Percentiles rank a stretch among this genome's conserved stretches.
Conservation (phyloP, 2,888 invertebrate species). For the Leptopilina myrica region DNA sequence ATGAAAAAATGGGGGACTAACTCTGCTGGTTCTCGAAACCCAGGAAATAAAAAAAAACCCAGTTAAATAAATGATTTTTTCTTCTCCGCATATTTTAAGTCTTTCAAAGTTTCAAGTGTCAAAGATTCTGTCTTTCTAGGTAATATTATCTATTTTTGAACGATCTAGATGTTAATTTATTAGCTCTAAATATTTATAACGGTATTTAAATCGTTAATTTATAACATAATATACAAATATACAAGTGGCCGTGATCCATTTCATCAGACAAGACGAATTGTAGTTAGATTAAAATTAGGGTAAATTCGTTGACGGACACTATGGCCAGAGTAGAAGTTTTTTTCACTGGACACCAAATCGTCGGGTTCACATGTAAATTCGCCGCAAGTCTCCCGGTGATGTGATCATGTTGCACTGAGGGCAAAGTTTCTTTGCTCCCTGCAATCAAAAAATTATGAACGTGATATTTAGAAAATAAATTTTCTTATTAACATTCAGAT, state of each 20-base stretch:
- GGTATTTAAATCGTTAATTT: slow-evolving; percentile 71
- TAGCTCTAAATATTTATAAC: slow-evolving; percentile 69
- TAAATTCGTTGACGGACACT: slow-evolving; percentile 51
- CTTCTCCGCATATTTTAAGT: no score
- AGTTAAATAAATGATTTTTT: no score
- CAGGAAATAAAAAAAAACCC: no score
- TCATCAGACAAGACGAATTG: slow-evolving; percentile 40
- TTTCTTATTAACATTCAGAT: slow-evolving; percentile 1
- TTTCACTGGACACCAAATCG: slow-evolving; percentile 40
- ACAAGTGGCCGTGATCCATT: slow-evolving; percentile 62
- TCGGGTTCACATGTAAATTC: slow-evolving; percentile 88
- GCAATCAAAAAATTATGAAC: slow-evolving; percentile 62
- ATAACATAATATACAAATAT: slow-evolving; percentile 74
- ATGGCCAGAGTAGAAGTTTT: slow-evolving; percentile 16
- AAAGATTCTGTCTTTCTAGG: slow-evolving; percentile 20
- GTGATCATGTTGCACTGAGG: slow-evolving; percentile 97
- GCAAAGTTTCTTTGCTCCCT: slow-evolving; percentile 93
- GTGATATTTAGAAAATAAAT: slow-evolving; percentile 3
- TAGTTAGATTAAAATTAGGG: slow-evolving; percentile 44
- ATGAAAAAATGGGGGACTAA: no score
- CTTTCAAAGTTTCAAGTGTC: background rate
- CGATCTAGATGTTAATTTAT: slow-evolving; percentile 71
- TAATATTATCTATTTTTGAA: slow-evolving; percentile 43
- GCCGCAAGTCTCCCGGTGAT: slow-evolving; percentile 89
- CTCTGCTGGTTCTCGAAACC: no score